phyloP scores from a whole-genome alignment of 2,113 vertebrate genomes.

The Chionodraco myersi region DNA sequence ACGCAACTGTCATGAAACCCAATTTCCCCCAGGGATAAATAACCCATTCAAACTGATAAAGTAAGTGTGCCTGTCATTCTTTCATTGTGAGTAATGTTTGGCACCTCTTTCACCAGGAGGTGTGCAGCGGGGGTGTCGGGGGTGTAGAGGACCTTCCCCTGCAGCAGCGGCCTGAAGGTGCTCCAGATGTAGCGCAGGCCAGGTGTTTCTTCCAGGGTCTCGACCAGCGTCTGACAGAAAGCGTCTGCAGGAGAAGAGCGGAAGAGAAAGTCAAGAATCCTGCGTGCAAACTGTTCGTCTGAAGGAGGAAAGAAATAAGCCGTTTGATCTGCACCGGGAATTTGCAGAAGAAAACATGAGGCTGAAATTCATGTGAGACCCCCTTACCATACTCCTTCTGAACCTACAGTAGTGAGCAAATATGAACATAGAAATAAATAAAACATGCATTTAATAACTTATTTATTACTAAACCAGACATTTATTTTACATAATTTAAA shows the following conservation, averaged over 20 bases:
- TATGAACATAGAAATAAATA: neutral
- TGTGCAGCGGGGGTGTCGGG: conserved; percentile 90
- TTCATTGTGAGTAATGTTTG: neutral
- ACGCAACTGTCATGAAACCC: too few relatives aligned
- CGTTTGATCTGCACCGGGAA: neutral
- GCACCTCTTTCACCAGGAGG: conserved; percentile 91
- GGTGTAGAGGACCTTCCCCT: conserved; percentile 93
- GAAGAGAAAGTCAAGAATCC: conserved; percentile 16
- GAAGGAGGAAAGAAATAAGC: neutral
- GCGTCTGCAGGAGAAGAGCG: conserved; percentile 78
- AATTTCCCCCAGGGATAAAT: too few relatives aligned
- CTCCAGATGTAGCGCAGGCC: conserved; percentile 91
- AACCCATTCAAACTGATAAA: too few relatives aligned
- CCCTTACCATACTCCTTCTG: neutral
- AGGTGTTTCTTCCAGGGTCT: conserved; percentile 89
- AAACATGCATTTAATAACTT: neutral
- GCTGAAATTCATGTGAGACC: conserved; percentile 3
- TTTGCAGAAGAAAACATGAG: conserved; percentile 24
- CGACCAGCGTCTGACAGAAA: conserved; percentile 91
- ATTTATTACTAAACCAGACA: neutral
- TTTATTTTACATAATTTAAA: neutral
- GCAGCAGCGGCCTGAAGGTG: conserved; percentile 90
- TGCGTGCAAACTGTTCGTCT: neutral
- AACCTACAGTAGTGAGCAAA: neutral
- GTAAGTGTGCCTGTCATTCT: too few relatives aligned